These are phyloP conservation scores for Hydraecia micacea DNA, from an alignment of 2,888 invertebrate genomes.

Conservation along the genomic window DNA sequence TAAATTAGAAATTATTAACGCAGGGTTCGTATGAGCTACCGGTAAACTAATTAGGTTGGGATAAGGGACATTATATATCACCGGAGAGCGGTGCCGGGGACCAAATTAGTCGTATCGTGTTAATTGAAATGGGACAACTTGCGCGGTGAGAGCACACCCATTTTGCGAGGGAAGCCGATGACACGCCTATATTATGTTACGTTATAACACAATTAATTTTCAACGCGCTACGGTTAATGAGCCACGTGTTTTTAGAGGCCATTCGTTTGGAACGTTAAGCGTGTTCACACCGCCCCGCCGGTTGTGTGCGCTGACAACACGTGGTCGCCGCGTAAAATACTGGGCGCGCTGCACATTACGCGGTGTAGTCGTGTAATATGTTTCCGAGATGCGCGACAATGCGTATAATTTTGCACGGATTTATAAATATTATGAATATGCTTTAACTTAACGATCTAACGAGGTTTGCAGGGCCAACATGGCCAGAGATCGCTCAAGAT, in stretches of 20 bases:
- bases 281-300: constrained; percentile 43
- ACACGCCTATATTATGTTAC: constrained; percentile 65
- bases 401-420: constrained; percentile 33
- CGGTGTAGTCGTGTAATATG: constrained; percentile 34
- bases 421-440: constrained; percentile 20
- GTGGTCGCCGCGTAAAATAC: constrained; percentile 61
- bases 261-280: constrained; percentile 63
- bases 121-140: constrained; percentile 68
- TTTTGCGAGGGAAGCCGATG: constrained; percentile 66
- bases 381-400: constrained; percentile 30
- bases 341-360: constrained; percentile 52
- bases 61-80: constrained; percentile 71
- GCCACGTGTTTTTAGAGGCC: constrained; percentile 66
- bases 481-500: too few species aligned
- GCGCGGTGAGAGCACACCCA: constrained; percentile 52
- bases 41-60: constrained; percentile 69
- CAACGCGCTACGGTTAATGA: constrained; percentile 64
- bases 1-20: constrained; percentile 66
- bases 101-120: constrained; percentile 68
- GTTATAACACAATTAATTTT: constrained; percentile 69
- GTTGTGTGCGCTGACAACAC: constrained; percentile 58
- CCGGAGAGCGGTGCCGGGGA: constrained; percentile 61
- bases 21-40: constrained; percentile 65
- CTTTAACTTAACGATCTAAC: not conserved
- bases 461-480: too few species aligned